Conservation (phyloP, 2,888 invertebrate genomes). For the Itoplectis maculator region DNA sequence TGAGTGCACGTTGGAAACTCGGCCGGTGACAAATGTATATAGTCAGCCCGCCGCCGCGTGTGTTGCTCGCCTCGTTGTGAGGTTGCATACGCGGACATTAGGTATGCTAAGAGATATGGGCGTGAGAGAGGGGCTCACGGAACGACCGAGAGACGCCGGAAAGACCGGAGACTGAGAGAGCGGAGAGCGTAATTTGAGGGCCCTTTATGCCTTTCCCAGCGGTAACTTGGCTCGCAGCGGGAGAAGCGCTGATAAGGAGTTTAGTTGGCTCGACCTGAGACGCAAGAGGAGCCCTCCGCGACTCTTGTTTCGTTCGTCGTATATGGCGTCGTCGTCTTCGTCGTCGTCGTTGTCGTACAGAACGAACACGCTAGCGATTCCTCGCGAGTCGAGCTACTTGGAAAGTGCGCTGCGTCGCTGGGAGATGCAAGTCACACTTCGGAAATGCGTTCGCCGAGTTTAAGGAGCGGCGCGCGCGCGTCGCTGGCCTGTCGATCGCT, state of each 20-base stretch:
- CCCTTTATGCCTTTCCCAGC: conserved; percentile 47
- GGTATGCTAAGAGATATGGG: conserved; percentile 52
- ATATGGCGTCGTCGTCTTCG: not conserved
- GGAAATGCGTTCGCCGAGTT: conserved; percentile 52
- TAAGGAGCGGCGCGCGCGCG: conserved; percentile 54
- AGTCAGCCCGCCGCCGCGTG: too few species aligned
- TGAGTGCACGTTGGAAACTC: conserved; percentile 52
- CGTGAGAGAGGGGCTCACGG: conserved; percentile 1
- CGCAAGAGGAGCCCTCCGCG: conserved; percentile 15
- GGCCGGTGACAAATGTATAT: conserved; percentile 33
- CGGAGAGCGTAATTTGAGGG: conserved; percentile 60
- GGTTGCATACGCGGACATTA: conserved; percentile 45
- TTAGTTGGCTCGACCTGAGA: conserved; percentile 34
- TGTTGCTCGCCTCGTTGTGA: not conserved
- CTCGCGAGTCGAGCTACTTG: conserved; percentile 34
- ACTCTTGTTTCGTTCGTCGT: conserved; percentile 34
- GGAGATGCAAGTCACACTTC: conserved; percentile 65
- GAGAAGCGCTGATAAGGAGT: conserved; percentile 22
- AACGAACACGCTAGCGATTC: not conserved
- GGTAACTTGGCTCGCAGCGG: conserved; percentile 24
- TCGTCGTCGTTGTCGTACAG: conserved; percentile 20
- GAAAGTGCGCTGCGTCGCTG: conserved; percentile 28
- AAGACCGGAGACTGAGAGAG: too few species aligned
- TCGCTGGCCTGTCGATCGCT: conserved; percentile 21
- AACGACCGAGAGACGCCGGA: too few species aligned